phyloP scores from a whole-genome alignment of 2,888 invertebrate genomes.

The Conistra vaccinii region DNA sequence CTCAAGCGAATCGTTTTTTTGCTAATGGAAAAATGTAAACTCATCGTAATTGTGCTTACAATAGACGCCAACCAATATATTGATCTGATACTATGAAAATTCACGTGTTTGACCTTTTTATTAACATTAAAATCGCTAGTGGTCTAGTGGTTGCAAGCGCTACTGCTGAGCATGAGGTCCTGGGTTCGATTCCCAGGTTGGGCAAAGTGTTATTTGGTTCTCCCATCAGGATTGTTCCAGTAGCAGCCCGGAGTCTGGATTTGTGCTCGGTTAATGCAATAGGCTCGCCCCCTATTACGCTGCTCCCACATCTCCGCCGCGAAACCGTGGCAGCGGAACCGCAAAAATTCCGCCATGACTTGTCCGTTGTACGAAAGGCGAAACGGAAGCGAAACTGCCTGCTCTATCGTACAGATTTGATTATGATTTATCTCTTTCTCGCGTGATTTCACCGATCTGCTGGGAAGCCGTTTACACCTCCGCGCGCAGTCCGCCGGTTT shows the following conservation, averaged over 20 bases:
- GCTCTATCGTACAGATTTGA: no score
- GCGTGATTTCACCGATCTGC: no score
- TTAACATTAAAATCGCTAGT: background rate
- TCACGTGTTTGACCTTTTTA: background rate
- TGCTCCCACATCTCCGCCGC: no score
- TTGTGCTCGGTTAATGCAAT: background rate
- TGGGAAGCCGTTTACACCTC: no score
- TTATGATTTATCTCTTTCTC: no score
- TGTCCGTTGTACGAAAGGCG: no score
- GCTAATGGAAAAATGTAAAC: background rate
- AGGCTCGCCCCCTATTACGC: background rate
- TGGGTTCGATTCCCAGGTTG: background rate
- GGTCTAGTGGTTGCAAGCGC: background rate
- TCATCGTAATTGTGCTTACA: background rate
- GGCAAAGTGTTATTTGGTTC: background rate
- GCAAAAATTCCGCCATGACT: no score
- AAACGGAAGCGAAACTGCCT: no score
- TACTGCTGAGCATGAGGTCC: background rate
- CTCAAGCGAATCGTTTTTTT: background rate
- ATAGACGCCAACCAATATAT: background rate
- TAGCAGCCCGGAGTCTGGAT: background rate
- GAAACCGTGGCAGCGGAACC: no score
- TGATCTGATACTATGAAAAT: background rate
- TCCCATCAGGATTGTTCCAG: background rate
- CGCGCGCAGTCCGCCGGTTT: no score